phyloP scores from a whole-genome alignment of 2,113 vertebrate species.

The Parus major region DNA sequence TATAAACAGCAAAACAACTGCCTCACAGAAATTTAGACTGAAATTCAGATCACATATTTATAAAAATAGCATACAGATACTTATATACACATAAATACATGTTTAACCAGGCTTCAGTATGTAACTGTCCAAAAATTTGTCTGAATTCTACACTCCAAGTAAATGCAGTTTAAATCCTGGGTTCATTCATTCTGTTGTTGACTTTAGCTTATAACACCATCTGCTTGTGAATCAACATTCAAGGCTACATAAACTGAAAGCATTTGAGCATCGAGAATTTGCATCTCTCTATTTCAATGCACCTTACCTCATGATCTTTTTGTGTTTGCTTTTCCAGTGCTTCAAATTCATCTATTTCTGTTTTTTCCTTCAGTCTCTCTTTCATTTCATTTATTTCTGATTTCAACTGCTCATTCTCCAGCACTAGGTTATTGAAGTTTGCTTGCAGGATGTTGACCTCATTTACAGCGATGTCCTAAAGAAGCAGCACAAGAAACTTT shows the following conservation, averaged over 20 bases:
- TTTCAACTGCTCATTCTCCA: slow-evolving; percentile 75
- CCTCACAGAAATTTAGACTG: background rate
- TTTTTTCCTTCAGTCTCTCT: slow-evolving; percentile 80
- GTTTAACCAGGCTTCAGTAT: background rate
- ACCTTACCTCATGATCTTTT: slow-evolving; percentile 84
- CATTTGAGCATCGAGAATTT: background rate
- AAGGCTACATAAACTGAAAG: background rate
- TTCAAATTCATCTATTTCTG: slow-evolving; percentile 85
- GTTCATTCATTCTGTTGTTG: background rate
- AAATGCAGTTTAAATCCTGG: background rate
- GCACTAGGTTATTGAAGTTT: slow-evolving; percentile 71
- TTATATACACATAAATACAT: background rate
- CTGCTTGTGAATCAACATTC: background rate
- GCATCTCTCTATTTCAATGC: background rate
- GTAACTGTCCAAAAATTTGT: background rate
- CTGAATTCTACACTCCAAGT: background rate
- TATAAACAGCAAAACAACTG: background rate
- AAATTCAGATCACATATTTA: background rate
- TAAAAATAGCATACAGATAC: background rate
- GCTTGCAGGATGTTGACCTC: slow-evolving; percentile 73
- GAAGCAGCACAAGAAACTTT: background rate
- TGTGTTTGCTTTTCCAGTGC: slow-evolving; percentile 80
- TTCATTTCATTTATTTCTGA: slow-evolving; percentile 76
- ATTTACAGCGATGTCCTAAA: slow-evolving; percentile 73
- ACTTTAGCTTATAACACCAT: background rate